Evolutionary conservation across 2,113 vertebrate genomes (phyloP), one percentile per base, ranked within the genome.

Genomic region (Beaufortia kweichowensis): DNA sequence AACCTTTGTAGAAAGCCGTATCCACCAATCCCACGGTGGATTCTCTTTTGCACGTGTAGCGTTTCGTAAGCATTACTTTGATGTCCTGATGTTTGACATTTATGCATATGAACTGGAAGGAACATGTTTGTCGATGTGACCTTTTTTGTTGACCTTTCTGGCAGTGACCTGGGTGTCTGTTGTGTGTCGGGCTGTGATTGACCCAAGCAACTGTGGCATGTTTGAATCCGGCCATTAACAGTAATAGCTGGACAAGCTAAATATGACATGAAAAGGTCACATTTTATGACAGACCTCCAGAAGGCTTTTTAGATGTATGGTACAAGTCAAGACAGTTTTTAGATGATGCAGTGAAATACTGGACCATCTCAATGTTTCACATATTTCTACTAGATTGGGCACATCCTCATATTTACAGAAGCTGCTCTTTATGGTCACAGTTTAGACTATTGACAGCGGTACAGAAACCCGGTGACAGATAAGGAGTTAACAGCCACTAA

Each of bases 231-330:
- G 12, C n/a, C 55, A 15, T 62, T 69, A 65, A 41, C 41, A 76
- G 80, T 81, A 82, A 81, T 83, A 84, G 57, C 71, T 65, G 17
- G 53, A 64, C 46, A 55, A 56, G 78, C 75, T 67, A 55, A 86
- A 85, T 76, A 68, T 56, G 72, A 82, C 63, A 78, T 31, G 31
- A 21, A 85, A 85, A 87, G 82, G 81, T 87, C 80, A 74, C 24
- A 59, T 29, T 63, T 61, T 80, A 69, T 43, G 62, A 43, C 19
- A 76, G 8, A 5, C 19, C 55, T 46, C 14, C 3, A 43, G 10
- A 66, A n/a, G n/a, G 2, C 28, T 21, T 60, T 60, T 60, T 28
- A 60, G 23, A 9, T 60, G 23, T 60, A 24, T 60, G 28, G 4
- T 14, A 14, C 15, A 75, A 62, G 73, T 65, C n/a, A 21, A 48